phyloP scores from a whole-genome alignment of 2,888 invertebrate species.

The Xanthia togata region DNA sequence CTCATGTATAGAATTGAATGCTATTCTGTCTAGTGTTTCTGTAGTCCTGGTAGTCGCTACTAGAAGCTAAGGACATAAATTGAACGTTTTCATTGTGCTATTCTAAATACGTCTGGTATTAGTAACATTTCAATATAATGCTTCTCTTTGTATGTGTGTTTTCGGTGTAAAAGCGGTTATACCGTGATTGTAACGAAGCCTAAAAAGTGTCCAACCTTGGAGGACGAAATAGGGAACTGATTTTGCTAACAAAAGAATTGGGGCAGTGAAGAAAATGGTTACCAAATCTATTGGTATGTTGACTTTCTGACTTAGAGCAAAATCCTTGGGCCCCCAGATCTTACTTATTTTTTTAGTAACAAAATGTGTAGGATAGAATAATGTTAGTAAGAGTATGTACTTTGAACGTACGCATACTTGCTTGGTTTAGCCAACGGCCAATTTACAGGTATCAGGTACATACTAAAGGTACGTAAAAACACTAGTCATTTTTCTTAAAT shows the following conservation, averaged over 20 bases:
- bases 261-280: not conserved
- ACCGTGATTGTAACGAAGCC: constrained; percentile 33
- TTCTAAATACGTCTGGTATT: constrained; percentile 17
- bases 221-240: constrained; percentile 16
- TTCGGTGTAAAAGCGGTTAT: not conserved
- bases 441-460: constrained; percentile 2
- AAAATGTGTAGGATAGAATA: not conserved
- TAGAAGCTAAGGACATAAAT: not conserved
- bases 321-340: not conserved
- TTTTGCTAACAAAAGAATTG: constrained; percentile 23
- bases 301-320: not conserved
- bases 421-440: not conserved
- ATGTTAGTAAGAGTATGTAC: not conserved
- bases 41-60: constrained; percentile 5
- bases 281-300: not conserved
- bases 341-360: too few relatives aligned
- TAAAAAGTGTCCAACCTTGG: constrained; percentile 18
- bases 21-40: not conserved
- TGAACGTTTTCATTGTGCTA: constrained; percentile 14
- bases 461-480: not conserved
- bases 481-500: not conserved
- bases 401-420: not conserved
- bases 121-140: constrained; percentile 21
- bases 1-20: not conserved
- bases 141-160: constrained; percentile 22